Conservation (phyloP, 2,797 vertebrate genomes). For the Chelidonichthys spinosus region DNA sequence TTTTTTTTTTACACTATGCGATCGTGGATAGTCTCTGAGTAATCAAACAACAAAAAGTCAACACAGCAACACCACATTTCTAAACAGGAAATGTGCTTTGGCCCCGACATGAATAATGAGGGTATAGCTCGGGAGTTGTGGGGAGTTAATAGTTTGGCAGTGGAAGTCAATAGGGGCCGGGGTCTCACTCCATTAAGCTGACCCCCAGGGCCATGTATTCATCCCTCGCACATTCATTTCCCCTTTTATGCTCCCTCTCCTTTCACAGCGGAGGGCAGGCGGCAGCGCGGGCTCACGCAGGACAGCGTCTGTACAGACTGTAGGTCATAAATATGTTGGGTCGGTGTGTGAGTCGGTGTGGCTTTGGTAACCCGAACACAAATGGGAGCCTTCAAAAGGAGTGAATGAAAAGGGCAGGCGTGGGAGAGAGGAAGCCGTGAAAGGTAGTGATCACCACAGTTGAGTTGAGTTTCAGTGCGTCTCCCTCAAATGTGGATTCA, state of each 20-base stretch:
- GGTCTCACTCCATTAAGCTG: constrained; percentile 99
- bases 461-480: constrained; percentile 18
- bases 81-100: constrained; percentile 60
- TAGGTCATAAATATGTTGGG: constrained; percentile 98
- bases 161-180: constrained; percentile 96
- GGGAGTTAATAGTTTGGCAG: constrained; percentile 98
- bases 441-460: constrained; percentile 27
- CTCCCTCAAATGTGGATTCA: neutral
- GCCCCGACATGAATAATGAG: constrained; percentile 93
- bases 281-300: constrained; percentile 85
- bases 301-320: constrained; percentile 92
- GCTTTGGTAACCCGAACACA: constrained; percentile 91
- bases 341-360: constrained; percentile 89
- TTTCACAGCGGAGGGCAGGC: constrained; percentile 91
- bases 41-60: constrained; percentile 24
- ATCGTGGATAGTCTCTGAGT: constrained; percentile 18
- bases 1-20: neutral
- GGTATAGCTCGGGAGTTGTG: constrained; percentile 89
- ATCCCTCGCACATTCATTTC: constrained; percentile 97
- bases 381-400: constrained; percentile 86
- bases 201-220: constrained; percentile 97
- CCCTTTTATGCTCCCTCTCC: constrained; percentile 93
- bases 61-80: constrained; percentile 38
- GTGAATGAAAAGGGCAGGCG: constrained; percentile 89
- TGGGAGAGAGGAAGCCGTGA: constrained; percentile 66